These are phyloP conservation scores for Ganaspis brasiliensis DNA, from an alignment of 2,888 invertebrate species.

Conservation along the genomic window DNA sequence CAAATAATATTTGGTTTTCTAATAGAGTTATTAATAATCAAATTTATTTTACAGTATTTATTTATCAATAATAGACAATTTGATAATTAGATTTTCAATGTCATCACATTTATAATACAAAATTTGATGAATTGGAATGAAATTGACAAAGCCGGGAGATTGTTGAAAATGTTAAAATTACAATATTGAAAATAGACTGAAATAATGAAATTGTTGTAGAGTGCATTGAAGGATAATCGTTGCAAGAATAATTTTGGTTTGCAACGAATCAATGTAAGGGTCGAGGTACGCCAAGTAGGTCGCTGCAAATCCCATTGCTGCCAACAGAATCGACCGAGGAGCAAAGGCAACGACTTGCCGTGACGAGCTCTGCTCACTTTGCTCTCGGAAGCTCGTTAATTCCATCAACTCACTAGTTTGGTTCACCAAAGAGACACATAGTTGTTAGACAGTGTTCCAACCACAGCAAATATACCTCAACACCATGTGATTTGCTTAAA, in stretches of 20 bases:
- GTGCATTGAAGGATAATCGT: constrained; percentile 65
- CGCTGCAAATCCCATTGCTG: constrained; percentile 77
- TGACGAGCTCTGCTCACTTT: constrained; percentile 57
- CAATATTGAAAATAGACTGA: constrained; percentile 23
- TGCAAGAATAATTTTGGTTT: constrained; percentile 74
- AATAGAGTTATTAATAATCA: too few relatives aligned
- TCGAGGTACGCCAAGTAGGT: constrained; percentile 80
- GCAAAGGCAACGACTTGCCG: constrained; percentile 56
- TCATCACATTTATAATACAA: too few relatives aligned
- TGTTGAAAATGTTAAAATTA: not conserved
- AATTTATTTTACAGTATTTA: too few relatives aligned
- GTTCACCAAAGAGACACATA: constrained; percentile 25
- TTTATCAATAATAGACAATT: too few relatives aligned
- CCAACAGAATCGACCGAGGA: constrained; percentile 69
- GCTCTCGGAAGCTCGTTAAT: constrained; percentile 63
- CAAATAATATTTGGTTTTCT: too few relatives aligned
- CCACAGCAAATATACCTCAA: not conserved
- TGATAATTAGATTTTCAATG: too few relatives aligned
- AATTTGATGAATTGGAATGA: too few relatives aligned
- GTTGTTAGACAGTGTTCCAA: constrained; percentile 3
- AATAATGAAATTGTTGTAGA: not conserved
- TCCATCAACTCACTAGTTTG: constrained; percentile 47
- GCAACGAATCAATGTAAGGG: constrained; percentile 78
- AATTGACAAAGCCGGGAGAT: not conserved
- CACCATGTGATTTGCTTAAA: not conserved